Evolutionary conservation across 1,140 invertebrate genomes (phyloP).

Genomic region (Tetragonula clypearis): DNA sequence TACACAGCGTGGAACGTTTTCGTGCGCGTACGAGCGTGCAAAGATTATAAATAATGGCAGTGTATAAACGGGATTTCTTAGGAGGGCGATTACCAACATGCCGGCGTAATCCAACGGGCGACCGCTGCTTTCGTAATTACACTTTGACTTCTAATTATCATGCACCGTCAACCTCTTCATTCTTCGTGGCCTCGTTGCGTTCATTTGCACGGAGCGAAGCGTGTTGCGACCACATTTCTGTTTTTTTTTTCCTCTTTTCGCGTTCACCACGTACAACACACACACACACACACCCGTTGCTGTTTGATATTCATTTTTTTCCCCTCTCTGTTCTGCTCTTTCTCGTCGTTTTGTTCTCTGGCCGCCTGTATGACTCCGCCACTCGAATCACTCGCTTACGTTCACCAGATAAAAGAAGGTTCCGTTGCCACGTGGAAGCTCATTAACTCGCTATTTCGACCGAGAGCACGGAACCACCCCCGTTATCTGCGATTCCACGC

Average conservation of each 20-base stretch:
- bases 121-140: constrained; percentile 28
- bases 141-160: constrained; percentile 33
- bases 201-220: constrained; percentile 16
- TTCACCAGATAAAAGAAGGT: neutral
- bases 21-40: too few species aligned
- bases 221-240: constrained; percentile 15
- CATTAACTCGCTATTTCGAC: neutral
- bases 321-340: too few species aligned
- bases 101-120: neutral
- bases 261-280: neutral
- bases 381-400: neutral
- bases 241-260: neutral
- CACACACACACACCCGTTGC: neutral
- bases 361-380: neutral
- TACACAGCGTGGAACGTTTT: neutral
- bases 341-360: neutral
- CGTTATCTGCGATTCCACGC: neutral
- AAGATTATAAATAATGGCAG: constrained; percentile 14
- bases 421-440: neutral
- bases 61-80: constrained; percentile 4
- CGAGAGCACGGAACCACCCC: neutral
- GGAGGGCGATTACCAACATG: neutral
- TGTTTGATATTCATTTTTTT: neutral
- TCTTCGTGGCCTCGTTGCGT: constrained; percentile 22
- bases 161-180: constrained; percentile 33